Evolutionary conservation across 2,888 invertebrate genomes (phyloP).

Genomic region (Sarcophaga caerulescens): DNA sequence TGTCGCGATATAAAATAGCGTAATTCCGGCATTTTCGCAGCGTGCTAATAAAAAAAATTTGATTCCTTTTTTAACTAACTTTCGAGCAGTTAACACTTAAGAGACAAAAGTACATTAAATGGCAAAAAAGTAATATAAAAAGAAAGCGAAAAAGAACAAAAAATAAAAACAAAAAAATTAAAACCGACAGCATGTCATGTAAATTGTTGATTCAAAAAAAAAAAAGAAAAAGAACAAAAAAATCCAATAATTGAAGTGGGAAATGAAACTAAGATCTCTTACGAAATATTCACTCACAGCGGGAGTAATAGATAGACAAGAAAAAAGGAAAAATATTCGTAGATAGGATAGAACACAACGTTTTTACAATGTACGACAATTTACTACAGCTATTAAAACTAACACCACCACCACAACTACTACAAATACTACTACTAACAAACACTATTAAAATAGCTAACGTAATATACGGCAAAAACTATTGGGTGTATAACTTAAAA

Average conservation of each 20-base stretch:
- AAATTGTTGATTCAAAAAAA: conserved; percentile 44
- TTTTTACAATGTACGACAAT: neutral
- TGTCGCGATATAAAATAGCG: neutral
- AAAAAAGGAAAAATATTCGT: neutral
- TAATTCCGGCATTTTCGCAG: neutral
- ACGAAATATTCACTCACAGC: conserved; percentile 33
- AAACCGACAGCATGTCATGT: conserved; percentile 57
- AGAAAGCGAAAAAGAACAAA: neutral
- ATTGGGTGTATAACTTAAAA: too few species aligned
- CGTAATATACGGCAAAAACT: neutral
- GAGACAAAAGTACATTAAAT: conserved; percentile 16
- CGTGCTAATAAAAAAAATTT: conserved; percentile 39
- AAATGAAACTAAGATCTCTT: conserved; percentile 56
- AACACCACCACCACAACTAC: neutral
- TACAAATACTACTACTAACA: neutral
- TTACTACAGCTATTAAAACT: conserved; percentile 2
- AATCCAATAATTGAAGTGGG: conserved; percentile 65
- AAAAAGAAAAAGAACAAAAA: conserved; percentile 39
- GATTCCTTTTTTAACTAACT: conserved; percentile 44
- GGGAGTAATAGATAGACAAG: conserved; percentile 34
- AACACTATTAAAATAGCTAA: conserved; percentile 1
- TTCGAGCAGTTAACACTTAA: conserved; percentile 49
- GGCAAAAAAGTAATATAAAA: neutral
- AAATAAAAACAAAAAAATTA: conserved; percentile 6
- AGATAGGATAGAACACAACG: neutral